Conservation (phyloP, 1,140 invertebrate genomes). For the Magallana gigas region DNA sequence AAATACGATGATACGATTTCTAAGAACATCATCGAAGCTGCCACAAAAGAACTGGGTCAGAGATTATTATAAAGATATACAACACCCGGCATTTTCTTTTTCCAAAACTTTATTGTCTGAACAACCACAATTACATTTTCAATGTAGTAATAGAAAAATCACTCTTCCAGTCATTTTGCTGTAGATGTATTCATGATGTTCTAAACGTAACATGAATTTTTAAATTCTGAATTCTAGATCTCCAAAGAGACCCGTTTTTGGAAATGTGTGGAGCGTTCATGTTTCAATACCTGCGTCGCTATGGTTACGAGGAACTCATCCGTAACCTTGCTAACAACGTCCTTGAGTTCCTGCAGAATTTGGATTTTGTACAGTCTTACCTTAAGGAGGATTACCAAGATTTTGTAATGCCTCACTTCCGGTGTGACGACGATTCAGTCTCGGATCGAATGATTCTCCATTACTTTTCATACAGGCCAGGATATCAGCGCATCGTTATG, state of each 20-base stretch:
- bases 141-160: neutral
- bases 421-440: slow-evolving; percentile 66
- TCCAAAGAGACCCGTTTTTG: slow-evolving; percentile 62
- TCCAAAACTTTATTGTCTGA: no score
- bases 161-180: no score
- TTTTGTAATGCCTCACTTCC: slow-evolving; percentile 67
- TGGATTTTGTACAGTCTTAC: slow-evolving; percentile 66
- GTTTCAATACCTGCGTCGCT: slow-evolving; percentile 57
- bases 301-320: slow-evolving; percentile 68
- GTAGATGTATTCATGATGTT: neutral
- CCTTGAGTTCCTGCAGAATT: slow-evolving; percentile 69
- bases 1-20: slow-evolving; percentile 51
- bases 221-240: slow-evolving; percentile 46
- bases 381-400: slow-evolving; percentile 64
- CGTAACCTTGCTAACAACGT: slow-evolving; percentile 66
- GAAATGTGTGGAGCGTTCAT: slow-evolving; percentile 66
- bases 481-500: slow-evolving; percentile 62
- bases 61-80: neutral
- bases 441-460: slow-evolving; percentile 68
- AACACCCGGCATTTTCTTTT: no score
- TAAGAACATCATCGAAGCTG: slow-evolving; percentile 42
- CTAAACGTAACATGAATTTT: neutral
- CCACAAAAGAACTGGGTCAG: slow-evolving; percentile 45
- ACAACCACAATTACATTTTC: neutral
- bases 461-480: slow-evolving; percentile 65